Base-by-base conservation (phyloP, 1,140 invertebrate species). In the Drosophila cardini region DNA sequence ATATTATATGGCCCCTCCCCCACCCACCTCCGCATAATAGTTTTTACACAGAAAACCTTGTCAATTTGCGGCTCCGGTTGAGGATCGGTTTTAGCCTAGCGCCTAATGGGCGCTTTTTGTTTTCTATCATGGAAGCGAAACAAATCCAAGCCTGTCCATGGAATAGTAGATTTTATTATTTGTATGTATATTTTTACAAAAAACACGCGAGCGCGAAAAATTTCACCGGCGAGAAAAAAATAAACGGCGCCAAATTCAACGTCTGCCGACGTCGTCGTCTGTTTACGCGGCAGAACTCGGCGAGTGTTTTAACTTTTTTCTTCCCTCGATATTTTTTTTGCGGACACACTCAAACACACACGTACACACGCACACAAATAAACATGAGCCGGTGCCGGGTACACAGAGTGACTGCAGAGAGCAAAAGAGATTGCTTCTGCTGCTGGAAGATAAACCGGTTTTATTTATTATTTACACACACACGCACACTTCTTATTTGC, bases 201-300 rank as follows among this genome's bases (percentile, higher is more conserved):
- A 56, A 46, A 52, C 45, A 52, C 55, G 53, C 48, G 53, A 67
- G 55, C 57, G 11, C 32, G 48, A 16, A 77, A 78, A 81, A 68
- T 86, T 86, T 78, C 78, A 78, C 82, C 63, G 55, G 71, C 56
- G 6, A 69, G 53, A 57, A 78, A 77, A 72, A 78, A 81, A 86
- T 76, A 82, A 85, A 87, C 79, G 81, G 82, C 78, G 82, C 82
- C 82, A 87, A 86, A 87, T 77, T 84, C 9, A 50, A 74, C 62
- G 78, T 71, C 65, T 55, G 69, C 53, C 74, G 69, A 72, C 42
- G 64, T 78, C 72, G 48, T 75, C 63, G 70, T 61, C 76, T 80
- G 74, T 73, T 73, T 73, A 73, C 71, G 71, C 71, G 71, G 71
- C 71, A 73, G 64, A 73, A 73, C 71, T 68, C 68, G 46, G 61